Evolutionary conservation across 92 coral and sea anemone species (phyloP).

Genomic region (Muricea muricata): DNA sequence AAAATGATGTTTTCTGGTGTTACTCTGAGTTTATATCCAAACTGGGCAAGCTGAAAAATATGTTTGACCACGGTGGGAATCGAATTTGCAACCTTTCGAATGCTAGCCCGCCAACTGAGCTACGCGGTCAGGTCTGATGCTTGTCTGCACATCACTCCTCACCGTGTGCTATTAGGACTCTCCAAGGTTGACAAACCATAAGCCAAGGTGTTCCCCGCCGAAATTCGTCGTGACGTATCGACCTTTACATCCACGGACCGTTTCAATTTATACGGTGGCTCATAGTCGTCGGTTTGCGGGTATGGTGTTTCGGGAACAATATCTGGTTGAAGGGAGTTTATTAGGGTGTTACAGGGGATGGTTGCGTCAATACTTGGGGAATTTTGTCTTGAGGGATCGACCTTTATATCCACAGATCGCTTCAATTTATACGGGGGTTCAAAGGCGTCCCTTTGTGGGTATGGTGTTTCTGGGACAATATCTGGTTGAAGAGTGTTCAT

Average conservation of each 20-base stretch:
- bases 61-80: no score
- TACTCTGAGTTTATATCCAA: no score
- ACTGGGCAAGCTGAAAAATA: no score
- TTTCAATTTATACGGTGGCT: background rate
- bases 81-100: no score
- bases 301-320: constrained; percentile 23
- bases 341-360: background rate
- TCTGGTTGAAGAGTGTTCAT: background rate
- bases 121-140: no score
- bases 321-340: background rate
- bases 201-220: constrained; percentile 31
- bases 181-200: constrained; percentile 31
- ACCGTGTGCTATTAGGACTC: constrained; percentile 23
- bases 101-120: no score
- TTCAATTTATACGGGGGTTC: background rate
- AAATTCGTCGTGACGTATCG: constrained; percentile 9
- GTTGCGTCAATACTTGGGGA: no score
- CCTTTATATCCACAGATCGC: constrained; percentile 27
- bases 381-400: constrained; percentile 1
- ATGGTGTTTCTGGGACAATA: constrained; percentile 18
- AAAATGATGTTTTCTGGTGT: no score
- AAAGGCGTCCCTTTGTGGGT: background rate
- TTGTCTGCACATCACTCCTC: no score
- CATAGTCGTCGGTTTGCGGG: background rate
- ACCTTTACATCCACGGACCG: constrained; percentile 31